A percentile compares a stretch with the other conserved stretches of the same genome.
Evolutionary conservation across 2,888 invertebrate species (phyloP).

Genomic region (Agrotis clavis): DNA sequence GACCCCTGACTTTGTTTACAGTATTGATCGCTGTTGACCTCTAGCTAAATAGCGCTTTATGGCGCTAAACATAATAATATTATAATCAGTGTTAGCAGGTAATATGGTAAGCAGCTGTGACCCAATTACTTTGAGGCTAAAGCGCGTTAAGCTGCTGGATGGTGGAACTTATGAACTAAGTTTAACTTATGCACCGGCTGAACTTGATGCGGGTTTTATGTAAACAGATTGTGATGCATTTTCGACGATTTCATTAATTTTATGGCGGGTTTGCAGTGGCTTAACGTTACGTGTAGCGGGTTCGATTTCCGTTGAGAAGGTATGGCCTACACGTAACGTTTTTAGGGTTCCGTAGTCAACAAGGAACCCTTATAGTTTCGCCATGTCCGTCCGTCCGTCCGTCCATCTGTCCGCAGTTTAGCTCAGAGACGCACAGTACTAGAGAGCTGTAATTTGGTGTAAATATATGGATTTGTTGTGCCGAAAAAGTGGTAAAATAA

Average conservation of each 20-base stretch:
- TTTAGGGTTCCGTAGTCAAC: no score
- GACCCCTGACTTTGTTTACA: conserved; percentile 26
- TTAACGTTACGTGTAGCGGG: not conserved
- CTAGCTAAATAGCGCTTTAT: conserved; percentile 42
- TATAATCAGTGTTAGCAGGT: conserved; percentile 38
- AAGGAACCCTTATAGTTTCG: no score
- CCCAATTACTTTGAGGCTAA: conserved; percentile 37
- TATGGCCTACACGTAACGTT: not conserved
- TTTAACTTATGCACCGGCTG: conserved; percentile 24
- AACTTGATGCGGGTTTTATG: conserved; percentile 25
- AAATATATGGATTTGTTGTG: no score
- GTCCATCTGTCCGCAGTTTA: no score
- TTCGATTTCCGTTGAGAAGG: not conserved
- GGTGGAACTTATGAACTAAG: conserved; percentile 7
- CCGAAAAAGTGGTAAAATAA: no score
- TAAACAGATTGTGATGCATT: not conserved
- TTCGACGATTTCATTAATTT: conserved; percentile 1
- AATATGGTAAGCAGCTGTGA: conserved; percentile 46
- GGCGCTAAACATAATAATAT: conserved; percentile 30
- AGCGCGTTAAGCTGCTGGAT: conserved; percentile 45
- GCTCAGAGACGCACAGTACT: no score
- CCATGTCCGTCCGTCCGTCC: no score
- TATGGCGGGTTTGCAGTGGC: not conserved
- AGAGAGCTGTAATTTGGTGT: no score
- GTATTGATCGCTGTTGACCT: conserved; percentile 34